A percentile compares a stretch with the other conserved stretches of the same genome.
phyloP scores from a whole-genome alignment of 1,140 invertebrate species.

The Microplitis demolitor region DNA sequence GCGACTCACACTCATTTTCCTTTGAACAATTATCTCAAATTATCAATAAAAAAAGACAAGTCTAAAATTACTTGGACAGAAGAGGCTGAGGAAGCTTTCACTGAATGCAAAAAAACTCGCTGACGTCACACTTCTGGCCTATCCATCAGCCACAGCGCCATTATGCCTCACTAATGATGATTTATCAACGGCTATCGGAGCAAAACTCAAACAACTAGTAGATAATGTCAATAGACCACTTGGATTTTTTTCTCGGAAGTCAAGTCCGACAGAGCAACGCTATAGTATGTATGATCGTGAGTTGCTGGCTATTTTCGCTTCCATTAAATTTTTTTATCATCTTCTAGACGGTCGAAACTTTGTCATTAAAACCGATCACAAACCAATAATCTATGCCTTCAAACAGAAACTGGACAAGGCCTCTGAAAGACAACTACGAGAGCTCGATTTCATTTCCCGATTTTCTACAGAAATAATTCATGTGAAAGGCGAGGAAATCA shows the following conservation, averaged over 20 bases:
- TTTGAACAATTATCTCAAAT: conserved; percentile 34
- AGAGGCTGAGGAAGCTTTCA: conserved; percentile 44
- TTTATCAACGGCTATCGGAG: conserved; percentile 49
- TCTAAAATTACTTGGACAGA: conserved; percentile 43
- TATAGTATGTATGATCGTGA: conserved; percentile 7
- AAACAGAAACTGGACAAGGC: not conserved
- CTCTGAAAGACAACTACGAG: not conserved
- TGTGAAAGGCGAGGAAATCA: not conserved
- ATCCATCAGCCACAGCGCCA: conserved; percentile 35
- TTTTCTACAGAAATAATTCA: not conserved
- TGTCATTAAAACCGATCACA: no score
- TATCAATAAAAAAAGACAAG: conserved; percentile 40
- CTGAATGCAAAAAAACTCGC: conserved; percentile 49
- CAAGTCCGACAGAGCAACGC: not conserved
- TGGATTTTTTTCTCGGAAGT: not conserved
- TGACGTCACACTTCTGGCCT: conserved; percentile 36
- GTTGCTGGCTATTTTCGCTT: not conserved
- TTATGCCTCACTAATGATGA: conserved; percentile 45
- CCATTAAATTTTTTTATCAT: not conserved
- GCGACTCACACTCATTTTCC: conserved; percentile 36
- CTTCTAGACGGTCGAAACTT: no score
- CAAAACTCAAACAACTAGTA: conserved; percentile 42
- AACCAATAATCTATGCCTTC: no score
- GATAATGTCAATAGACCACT: conserved; percentile 21
- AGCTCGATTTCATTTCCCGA: conserved; percentile 4